Base-by-base conservation (phyloP, 2,888 invertebrate genomes). In the Scrobipalpa costella region DNA sequence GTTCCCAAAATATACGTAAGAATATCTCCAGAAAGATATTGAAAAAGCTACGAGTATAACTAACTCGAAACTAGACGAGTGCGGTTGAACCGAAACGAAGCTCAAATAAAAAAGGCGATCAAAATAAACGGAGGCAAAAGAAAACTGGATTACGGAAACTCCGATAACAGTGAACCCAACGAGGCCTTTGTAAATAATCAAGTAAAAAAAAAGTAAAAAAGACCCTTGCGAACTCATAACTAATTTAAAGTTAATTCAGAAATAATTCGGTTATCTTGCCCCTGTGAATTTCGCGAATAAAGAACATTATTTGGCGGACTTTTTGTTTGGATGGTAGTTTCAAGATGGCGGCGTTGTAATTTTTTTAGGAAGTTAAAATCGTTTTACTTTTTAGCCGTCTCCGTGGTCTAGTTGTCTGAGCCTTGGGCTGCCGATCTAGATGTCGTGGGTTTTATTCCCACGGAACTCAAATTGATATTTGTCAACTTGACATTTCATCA, bases 131-230 rank as follows among this genome's bases (percentile, higher is more conserved):
- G 36, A 34, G 36, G 36, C 38, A 13, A 17, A 40, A 44, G 62
- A 36, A 65, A 68, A 68, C 57, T 52, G 62, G 65, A 63, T 67
- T 65, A 69, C 66, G 52, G 52, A 66, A 66, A 66, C 65, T 67
- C 67, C 64, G 66, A 68, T 58, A 44, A 40, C 58, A 47, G 49
- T 36, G 33, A 40, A 60, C 63, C 64, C 64, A 40, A 52, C 34
- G 57, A 36, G 47, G 66, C 59, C 67, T 66, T 67, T 67, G 61
- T 64, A 58, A 62, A 60, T 60, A 60, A 47, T 60, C 60, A 60
- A 60, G 60, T 60, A 62, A 62, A 38, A 61, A 38, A 61, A 62
- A 58, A 38, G 17, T 52, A 40, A 62, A 62, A 47, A 33, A 65
- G 57, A 58, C 63, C 62, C 64, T 47, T 19, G 60, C 63, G 67